These are phyloP conservation scores for Bugulina stolonifera DNA, from an alignment of 2,888 invertebrate species.

Conservation along the genomic window DNA sequence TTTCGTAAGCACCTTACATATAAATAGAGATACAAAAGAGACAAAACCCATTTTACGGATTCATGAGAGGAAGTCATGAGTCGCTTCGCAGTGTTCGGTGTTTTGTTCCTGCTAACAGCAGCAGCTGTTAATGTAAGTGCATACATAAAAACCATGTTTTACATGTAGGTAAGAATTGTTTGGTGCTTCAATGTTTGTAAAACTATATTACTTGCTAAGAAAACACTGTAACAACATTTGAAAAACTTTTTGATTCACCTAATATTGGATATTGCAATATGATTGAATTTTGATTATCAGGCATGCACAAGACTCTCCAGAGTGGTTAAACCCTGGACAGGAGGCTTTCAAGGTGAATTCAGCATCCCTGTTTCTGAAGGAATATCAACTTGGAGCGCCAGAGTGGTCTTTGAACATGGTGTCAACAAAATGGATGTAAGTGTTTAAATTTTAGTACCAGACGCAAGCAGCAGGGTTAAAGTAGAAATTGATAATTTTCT, in stretches of 20 bases:
- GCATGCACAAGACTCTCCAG: slow-evolving; percentile 10
- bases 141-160: too few species aligned
- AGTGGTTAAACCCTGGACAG: slow-evolving; percentile 16
- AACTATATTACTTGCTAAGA: too few species aligned
- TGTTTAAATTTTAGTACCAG: background rate
- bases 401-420: slow-evolving; percentile 32
- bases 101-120: background rate
- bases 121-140: background rate
- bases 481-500: too few species aligned
- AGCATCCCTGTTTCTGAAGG: slow-evolving; percentile 31
- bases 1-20: background rate
- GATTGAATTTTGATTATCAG: background rate
- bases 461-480: too few species aligned
- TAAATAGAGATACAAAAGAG: background rate
- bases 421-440: slow-evolving; percentile 31
- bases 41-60: background rate
- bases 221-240: too few species aligned
- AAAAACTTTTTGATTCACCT: too few species aligned
- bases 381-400: slow-evolving; percentile 33
- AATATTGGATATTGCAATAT: too few species aligned
- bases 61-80: background rate
- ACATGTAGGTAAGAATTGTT: too few species aligned
- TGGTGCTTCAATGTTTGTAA: too few species aligned
- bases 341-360: slow-evolving; percentile 33
- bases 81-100: background rate